These are phyloP conservation scores for Puffinus mauretanicus DNA, from an alignment of 2,113 vertebrate genomes.

Conservation along the genomic window DNA sequence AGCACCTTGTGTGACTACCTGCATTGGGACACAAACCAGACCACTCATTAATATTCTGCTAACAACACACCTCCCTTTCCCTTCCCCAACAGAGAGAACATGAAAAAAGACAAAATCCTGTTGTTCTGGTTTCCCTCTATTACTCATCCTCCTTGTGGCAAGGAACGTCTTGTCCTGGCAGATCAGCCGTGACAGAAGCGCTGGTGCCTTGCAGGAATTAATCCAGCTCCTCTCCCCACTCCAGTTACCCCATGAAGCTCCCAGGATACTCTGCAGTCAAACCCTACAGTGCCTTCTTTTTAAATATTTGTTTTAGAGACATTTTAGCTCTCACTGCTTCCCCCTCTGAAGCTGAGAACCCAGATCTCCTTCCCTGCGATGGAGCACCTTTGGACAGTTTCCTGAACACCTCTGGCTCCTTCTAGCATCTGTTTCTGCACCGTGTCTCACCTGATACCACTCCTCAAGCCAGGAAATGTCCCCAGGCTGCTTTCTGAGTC, in stretches of 20 bases:
- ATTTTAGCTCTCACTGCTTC: not conserved
- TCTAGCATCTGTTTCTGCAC: not conserved
- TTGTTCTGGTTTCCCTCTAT: not conserved
- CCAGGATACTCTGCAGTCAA: not conserved
- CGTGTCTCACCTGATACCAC: not conserved
- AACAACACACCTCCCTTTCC: not conserved
- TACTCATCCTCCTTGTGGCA: not conserved
- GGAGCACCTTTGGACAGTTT: not conserved
- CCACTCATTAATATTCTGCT: not conserved
- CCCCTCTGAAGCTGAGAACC: not conserved
- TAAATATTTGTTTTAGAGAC: not conserved
- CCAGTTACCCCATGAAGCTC: not conserved
- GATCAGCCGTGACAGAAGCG: accelerated
- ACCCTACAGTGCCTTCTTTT: not conserved
- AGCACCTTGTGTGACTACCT: not conserved
- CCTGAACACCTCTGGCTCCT: not conserved
- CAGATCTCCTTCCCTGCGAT: not conserved
- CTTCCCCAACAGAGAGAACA: not conserved
- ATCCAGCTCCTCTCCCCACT: not conserved
- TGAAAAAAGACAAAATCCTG: not conserved
- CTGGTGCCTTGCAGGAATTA: not conserved
- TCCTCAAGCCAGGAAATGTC: not conserved
- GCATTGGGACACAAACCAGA: not conserved
- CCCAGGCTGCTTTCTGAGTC: not conserved
- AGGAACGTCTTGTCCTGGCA: not conserved